Conservation (phyloP, 2,888 invertebrate genomes). For the Cryptocephalus primarius region DNA sequence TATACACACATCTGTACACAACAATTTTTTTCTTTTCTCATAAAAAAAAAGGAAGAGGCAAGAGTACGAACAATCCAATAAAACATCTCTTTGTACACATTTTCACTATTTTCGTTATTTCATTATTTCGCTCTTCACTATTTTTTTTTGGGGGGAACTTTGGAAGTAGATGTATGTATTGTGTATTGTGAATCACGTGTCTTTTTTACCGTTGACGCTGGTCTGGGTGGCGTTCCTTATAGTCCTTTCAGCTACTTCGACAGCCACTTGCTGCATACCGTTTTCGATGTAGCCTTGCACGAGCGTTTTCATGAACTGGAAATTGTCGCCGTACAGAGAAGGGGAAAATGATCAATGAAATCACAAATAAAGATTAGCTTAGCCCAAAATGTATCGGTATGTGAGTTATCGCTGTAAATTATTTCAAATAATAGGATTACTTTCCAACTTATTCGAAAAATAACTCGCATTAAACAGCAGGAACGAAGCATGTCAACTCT, state of each 20-base stretch:
- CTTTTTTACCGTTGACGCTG: background rate
- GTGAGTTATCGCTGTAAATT: too few relatives aligned
- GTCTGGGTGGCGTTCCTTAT: conserved; percentile 40
- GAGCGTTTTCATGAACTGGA: conserved; percentile 70
- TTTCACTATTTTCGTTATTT: too few relatives aligned
- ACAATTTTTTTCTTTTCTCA: background rate
- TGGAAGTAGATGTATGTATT: too few relatives aligned
- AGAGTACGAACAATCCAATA: conserved; percentile 9
- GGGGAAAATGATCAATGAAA: background rate
- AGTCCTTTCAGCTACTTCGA: conserved; percentile 61
- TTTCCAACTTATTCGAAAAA: too few relatives aligned
- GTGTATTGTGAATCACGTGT: background rate
- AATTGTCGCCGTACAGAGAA: background rate
- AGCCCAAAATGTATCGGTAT: too few relatives aligned
- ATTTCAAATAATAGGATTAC: too few relatives aligned
- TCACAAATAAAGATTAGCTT: background rate
- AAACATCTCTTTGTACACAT: background rate
- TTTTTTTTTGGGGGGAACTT: too few relatives aligned
- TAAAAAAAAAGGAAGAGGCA: conserved; percentile 2
- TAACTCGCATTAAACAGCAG: too few relatives aligned
- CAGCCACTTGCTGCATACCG: conserved; percentile 72
- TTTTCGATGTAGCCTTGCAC: conserved; percentile 74
- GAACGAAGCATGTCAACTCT: too few relatives aligned
- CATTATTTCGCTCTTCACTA: too few relatives aligned
- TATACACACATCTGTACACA: conserved; percentile 8